These are phyloP conservation scores for Idaea dimidiata DNA, from an alignment of 2,888 invertebrate species.

Conservation along the genomic window DNA sequence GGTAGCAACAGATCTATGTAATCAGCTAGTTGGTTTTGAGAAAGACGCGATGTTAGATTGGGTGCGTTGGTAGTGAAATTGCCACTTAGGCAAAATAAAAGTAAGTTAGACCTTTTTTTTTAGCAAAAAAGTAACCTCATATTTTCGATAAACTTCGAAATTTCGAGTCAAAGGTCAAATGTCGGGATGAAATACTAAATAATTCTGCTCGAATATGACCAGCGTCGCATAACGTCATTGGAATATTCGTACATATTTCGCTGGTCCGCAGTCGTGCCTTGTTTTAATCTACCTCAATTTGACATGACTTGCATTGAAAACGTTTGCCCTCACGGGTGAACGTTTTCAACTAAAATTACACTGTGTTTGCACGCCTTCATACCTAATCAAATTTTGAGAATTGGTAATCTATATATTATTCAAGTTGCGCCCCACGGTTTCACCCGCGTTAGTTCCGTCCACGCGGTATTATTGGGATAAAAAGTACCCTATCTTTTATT, in stretches of 20 bases:
- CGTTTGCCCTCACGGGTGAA: background rate
- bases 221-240: background rate
- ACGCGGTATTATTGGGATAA: no score
- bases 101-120: background rate
- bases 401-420: no score
- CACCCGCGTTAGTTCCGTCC: no score
- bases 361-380: no score
- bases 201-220: constrained; percentile 2
- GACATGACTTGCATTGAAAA: background rate
- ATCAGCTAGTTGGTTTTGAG: background rate
- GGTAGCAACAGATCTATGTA: no score
- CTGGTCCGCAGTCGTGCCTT: background rate
- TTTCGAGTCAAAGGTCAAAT: background rate
- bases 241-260: background rate
- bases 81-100: no score
- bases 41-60: background rate
- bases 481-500: no score
- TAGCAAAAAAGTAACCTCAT: background rate
- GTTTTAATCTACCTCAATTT: background rate
- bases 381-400: background rate
- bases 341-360: no score
- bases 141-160: background rate
- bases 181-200: background rate
- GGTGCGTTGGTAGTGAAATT: no score
- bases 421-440: no score